A percentile compares a stretch with the other conserved stretches of the same genome.
phyloP scores from a whole-genome alignment of 2,888 invertebrate genomes.

The Plebejus anna region DNA sequence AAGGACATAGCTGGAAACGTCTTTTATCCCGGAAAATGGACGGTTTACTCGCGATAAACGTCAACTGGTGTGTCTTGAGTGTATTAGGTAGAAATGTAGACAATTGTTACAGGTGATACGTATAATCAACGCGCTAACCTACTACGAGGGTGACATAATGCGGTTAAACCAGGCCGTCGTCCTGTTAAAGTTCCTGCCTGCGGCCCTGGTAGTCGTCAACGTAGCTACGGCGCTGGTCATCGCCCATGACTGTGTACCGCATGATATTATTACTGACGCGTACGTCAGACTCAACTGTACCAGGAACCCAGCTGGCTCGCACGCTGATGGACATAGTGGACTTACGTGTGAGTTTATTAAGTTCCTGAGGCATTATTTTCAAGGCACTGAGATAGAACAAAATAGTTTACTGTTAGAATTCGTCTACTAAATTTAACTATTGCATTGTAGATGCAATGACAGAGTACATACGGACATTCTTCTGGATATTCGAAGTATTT shows the following conservation, averaged over 20 bases:
- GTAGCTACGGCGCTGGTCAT: conserved; percentile 62
- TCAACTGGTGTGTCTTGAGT: no score
- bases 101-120: conserved; percentile 55
- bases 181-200: conserved; percentile 62
- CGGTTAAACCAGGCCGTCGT: conserved; percentile 57
- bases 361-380: no score
- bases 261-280: conserved; percentile 37
- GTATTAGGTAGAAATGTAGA: neutral
- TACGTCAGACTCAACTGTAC: conserved; percentile 57
- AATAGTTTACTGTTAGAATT: no score
- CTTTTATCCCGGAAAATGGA: no score
- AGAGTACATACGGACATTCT: conserved; percentile 61
- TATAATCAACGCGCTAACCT: conserved; percentile 60
- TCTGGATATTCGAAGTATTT: conserved; percentile 67
- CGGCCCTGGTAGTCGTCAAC: conserved; percentile 62
- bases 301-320: conserved; percentile 35
- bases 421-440: neutral
- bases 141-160: conserved; percentile 68
- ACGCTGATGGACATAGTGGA: neutral
- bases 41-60: no score
- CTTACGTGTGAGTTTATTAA: neutral
- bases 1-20: no score
- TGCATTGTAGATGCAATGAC: conserved; percentile 53
- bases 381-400: no score
- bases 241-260: conserved; percentile 52